phyloP scores from a whole-genome alignment of 2,888 invertebrate genomes.

The Xestia c-nigrum region DNA sequence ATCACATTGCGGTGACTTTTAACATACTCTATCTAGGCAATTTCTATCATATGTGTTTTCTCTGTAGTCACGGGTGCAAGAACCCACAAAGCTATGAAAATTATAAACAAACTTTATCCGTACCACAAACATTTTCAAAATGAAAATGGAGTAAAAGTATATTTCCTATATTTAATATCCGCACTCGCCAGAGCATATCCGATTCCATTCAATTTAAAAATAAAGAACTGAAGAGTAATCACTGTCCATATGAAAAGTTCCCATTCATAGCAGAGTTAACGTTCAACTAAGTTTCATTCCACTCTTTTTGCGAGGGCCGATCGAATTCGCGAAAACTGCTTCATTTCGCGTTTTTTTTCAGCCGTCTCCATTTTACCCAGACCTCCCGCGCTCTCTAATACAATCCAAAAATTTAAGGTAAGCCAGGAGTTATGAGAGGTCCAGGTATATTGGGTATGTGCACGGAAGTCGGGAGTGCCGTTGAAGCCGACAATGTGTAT shows the following conservation, averaged over 20 bases:
- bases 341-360: conserved; percentile 76
- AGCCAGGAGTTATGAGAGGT: conserved; percentile 67
- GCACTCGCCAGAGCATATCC: conserved; percentile 59
- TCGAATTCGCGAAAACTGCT: conserved; percentile 80
- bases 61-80: neutral
- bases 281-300: conserved; percentile 81
- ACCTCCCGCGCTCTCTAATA: conserved; percentile 52
- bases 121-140: neutral
- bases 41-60: neutral
- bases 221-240: conserved; percentile 76
- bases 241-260: conserved; percentile 80
- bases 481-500: conserved; percentile 86
- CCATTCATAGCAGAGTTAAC: conserved; percentile 83
- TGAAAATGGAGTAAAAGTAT: conserved; percentile 23
- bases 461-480: conserved; percentile 75
- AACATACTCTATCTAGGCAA: no score
- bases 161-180: conserved; percentile 47
- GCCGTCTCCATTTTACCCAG: conserved; percentile 66
- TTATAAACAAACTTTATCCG: neutral
- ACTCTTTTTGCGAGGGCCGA: conserved; percentile 77
- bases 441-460: conserved; percentile 73
- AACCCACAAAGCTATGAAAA: neutral
- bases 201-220: conserved; percentile 67
- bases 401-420: neutral
- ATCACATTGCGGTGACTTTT: neutral